Evolutionary conservation across 1,140 invertebrate genomes (phyloP).

Genomic region (Leptopilina clavipes): DNA sequence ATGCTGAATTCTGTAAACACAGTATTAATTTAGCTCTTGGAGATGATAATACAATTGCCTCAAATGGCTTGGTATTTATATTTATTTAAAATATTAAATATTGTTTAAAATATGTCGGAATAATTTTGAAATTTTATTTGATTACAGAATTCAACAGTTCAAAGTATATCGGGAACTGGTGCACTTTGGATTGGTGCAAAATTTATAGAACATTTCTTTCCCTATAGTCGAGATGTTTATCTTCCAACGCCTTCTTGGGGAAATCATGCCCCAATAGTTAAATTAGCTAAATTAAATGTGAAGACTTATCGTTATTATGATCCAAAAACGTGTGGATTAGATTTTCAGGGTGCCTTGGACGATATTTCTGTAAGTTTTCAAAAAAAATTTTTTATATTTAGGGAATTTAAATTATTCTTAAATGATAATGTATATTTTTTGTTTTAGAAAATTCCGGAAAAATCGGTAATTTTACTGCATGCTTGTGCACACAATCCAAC

Average conservation of each 20-base stretch:
- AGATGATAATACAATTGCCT: constrained; percentile 83
- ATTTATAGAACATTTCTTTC: constrained; percentile 92
- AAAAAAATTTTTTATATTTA: constrained; percentile 30
- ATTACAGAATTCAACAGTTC: constrained; percentile 84
- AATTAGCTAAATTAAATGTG: constrained; percentile 89
- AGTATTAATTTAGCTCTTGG: constrained; percentile 94
- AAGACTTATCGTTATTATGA: constrained; percentile 98
- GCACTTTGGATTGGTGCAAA: constrained; percentile 94
- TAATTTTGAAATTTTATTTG: no score
- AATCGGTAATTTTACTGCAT: constrained; percentile 94
- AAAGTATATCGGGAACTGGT: constrained; percentile 97
- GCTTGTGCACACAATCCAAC: constrained; percentile 99
- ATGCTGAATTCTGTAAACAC: constrained; percentile 86
- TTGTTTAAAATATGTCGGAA: no score
- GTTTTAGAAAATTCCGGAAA: constrained; percentile 93
- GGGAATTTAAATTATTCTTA: no score
- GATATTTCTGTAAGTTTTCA: constrained; percentile 87
- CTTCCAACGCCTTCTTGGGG: constrained; percentile 98
- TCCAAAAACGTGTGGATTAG: constrained; percentile 95
- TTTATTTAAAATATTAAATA: no score
- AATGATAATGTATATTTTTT: constrained; percentile 43
- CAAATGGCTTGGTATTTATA: constrained; percentile 83
- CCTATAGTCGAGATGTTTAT: constrained; percentile 90
- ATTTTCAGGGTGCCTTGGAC: constrained; percentile 92
- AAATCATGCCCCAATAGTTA: constrained; percentile 97